Evolutionary conservation across 2,113 vertebrate genomes (phyloP).

Genomic region (Spheniscus mendiculus): DNA sequence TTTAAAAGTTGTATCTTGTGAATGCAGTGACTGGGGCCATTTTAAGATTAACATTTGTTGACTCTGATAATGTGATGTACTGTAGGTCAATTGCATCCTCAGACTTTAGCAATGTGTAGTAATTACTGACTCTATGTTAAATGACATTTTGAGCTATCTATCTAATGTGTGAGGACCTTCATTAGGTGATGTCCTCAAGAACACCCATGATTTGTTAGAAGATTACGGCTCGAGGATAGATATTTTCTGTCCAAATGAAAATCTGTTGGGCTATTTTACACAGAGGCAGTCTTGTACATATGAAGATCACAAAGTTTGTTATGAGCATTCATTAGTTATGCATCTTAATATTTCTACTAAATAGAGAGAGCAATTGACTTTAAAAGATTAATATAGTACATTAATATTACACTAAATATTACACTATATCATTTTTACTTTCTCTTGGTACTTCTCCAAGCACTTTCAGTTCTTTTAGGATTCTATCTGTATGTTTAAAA

Average conservation of each 20-base stretch:
- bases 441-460: not conserved
- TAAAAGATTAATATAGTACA: not conserved
- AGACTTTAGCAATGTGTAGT: not conserved
- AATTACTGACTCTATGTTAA: not conserved
- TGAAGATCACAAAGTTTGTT: not conserved
- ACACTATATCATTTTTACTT: not conserved
- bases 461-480: not conserved
- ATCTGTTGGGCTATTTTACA: not conserved
- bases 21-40: not conserved
- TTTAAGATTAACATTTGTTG: not conserved
- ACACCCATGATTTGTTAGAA: not conserved
- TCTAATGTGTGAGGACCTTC: not conserved
- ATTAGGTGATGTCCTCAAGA: not conserved
- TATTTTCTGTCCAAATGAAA: not conserved
- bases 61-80: not conserved
- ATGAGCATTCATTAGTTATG: not conserved
- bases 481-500: not conserved
- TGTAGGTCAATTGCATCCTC: not conserved
- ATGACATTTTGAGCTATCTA: not conserved
- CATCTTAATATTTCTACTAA: not conserved
- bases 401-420: not conserved
- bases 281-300: not conserved
- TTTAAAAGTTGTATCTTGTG: not conserved
- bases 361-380: not conserved
- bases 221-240: not conserved